These are phyloP conservation scores for Catharus ustulatus DNA, from an alignment of 2,797 vertebrate genomes.

Conservation along the genomic window DNA sequence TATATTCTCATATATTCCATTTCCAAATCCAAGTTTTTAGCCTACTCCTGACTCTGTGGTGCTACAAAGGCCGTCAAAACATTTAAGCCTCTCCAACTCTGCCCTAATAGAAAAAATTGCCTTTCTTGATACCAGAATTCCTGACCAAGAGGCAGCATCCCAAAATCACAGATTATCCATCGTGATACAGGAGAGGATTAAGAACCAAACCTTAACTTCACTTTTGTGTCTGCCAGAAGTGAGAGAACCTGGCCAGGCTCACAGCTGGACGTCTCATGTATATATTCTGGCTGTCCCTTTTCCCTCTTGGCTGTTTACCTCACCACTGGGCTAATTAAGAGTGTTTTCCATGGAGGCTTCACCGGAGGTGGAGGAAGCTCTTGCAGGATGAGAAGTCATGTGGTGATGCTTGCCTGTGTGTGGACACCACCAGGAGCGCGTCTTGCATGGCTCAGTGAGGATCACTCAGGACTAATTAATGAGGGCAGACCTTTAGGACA, in stretches of 20 bases:
- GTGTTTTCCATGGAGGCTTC: not conserved
- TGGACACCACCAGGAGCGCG: not conserved
- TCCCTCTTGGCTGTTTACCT: not conserved
- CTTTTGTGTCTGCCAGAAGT: not conserved
- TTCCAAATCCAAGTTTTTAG: not conserved
- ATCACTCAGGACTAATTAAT: not conserved
- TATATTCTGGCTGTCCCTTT: not conserved
- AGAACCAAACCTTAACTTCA: not conserved
- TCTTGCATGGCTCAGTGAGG: not conserved
- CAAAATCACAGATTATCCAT: not conserved
- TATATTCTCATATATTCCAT: not conserved
- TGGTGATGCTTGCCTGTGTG: not conserved
- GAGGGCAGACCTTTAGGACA: not conserved
- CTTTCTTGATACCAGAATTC: not conserved
- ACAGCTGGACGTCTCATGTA: not conserved
- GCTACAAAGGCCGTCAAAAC: not conserved
- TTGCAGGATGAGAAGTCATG: not conserved
- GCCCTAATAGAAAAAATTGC: not conserved
- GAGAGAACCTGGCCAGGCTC: not conserved
- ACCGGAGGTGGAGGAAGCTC: not conserved
- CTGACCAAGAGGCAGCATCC: not conserved
- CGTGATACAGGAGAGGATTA: not conserved
- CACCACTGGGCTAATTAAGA: not conserved
- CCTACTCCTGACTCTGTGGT: not conserved
- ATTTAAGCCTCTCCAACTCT: not conserved